Evolutionary conservation across 2,797 vertebrate species (phyloP), one percentile per base, ranked within the genome.

Genomic region (Labroides dimidiatus): DNA sequence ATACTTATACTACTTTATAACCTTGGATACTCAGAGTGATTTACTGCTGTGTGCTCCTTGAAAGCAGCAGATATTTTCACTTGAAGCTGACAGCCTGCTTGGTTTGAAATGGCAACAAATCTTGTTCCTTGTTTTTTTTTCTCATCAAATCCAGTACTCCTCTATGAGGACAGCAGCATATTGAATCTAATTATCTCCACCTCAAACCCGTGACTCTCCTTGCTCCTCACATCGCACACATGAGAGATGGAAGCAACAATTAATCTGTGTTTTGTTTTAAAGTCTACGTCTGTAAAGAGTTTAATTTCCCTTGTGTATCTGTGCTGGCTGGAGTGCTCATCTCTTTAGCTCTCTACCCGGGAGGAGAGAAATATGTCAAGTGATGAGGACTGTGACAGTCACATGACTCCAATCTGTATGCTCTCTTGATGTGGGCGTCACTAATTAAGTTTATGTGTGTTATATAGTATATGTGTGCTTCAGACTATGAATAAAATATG

Each of bases 121-220:
- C 37, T 61, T 68, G 63, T 55, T 62, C 30, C 24, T 27, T 27
- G 24, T 3, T 3, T 27, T 27, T 82, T 69, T 75, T 53, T 45
- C 19, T 64, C 6, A 17, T 57, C 39, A 61, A 69, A 64, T 47
- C 58, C 23, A 67, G 53, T 59, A 70, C 59, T 58, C 52, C 54
- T 36, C 19, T 53, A 64, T 62, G 57, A 63, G 54, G 36, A 59
- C 45, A 54, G 61, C 61, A 43, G 27, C 30, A 0, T 23, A 27
- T 73, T 41, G 49, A 59, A 80, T 75, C 55, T 11, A 60, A 70
- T 82, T 64, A 72, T 65, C 24, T 65, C 41, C 48, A 43, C 16
- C 44, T 48, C 39, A 23, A 74, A 52, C 72, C 56, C 68, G 43
- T 82, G 71, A 80, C 56, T 19, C 4, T 37, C 68, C 43, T 47